Evolutionary conservation across 2,888 invertebrate species (phyloP), one percentile per base, ranked within the genome.

Genomic region (Sicus ferrugineus): DNA sequence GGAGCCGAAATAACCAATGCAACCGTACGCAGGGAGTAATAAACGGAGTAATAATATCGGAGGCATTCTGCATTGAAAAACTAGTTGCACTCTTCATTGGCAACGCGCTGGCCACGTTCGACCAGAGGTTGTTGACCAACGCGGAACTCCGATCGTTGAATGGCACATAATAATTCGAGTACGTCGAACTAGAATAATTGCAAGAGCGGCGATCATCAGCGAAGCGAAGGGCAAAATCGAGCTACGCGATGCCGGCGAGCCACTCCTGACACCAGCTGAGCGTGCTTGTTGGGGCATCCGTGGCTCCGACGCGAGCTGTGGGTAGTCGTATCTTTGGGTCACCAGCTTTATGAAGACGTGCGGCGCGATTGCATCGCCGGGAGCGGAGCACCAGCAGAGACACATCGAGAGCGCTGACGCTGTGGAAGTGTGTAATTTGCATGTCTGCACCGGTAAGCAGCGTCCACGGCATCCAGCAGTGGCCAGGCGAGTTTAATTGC

Each of bases 61-160:
- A n/a, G n/a, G n/a, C n/a, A n/a, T n/a, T n/a, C n/a, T n/a, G n/a
- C n/a, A n/a, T n/a, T n/a, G n/a, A n/a, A n/a, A n/a, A n/a, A n/a
- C n/a, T n/a, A n/a, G n/a, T n/a, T n/a, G n/a, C n/a, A n/a, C n/a
- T n/a, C n/a, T n/a, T n/a, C n/a, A n/a, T n/a, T n/a, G n/a, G n/a
- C n/a, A n/a, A n/a, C n/a, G n/a, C 34, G 34, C 34, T 14, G 34
- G 9, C 34, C 7, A 42, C 16, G n/a, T 23, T 52, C 23, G n/a
- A 42, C 16, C 14, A 23, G 16, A 66, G 79, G 79, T 78, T 79
- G 78, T 71, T 79, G 81, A 79, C 80, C 81, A 80, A 73, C 77
- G 80, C 79, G 79, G 79, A 81, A 76, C 78, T 76, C 77, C 77
- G 77, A 80, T 78, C 79, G 76, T 62, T 69, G 65, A 66, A 71